These are phyloP conservation scores for Dolomedes plantarius DNA, from an alignment of 2,888 invertebrate genomes.

Conservation along the genomic window DNA sequence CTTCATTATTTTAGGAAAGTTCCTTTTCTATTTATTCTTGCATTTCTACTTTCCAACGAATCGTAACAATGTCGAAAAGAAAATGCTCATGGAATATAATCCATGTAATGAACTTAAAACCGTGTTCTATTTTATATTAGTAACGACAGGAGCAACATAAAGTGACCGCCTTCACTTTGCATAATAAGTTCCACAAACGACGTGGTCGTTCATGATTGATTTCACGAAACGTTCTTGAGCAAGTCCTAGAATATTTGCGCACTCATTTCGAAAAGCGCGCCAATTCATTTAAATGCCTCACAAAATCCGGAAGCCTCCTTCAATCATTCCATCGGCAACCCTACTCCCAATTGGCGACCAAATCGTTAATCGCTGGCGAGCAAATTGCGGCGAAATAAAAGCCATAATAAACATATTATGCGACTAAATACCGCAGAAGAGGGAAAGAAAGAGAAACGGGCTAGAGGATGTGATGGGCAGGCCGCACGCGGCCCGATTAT, in stretches of 20 bases:
- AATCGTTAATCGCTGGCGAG: conserved; percentile 56
- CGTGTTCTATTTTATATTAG: background rate
- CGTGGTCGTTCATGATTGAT: background rate
- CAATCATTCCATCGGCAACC: background rate
- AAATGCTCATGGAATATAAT: no score
- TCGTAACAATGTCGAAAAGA: no score
- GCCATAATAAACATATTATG: conserved; percentile 66
- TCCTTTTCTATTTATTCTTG: no score
- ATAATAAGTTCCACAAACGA: background rate
- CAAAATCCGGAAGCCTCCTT: background rate
- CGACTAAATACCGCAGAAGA: conserved; percentile 58
- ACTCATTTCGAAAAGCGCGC: background rate
- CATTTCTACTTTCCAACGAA: no score
- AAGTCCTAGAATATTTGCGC: background rate
- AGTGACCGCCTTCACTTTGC: background rate
- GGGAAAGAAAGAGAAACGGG: conserved; percentile 43
- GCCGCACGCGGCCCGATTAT: conserved; percentile 66
- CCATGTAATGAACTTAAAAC: background rate
- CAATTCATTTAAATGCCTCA: conserved; percentile 1
- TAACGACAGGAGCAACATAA: background rate
- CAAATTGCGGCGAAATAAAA: conserved; percentile 49
- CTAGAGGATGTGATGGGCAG: conserved; percentile 50
- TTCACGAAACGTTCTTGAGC: background rate
- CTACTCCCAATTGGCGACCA: conserved; percentile 32
- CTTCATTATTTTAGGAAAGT: no score